These are phyloP conservation scores for Trisateles emortualis DNA, from an alignment of 2,888 invertebrate species.

Conservation along the genomic window DNA sequence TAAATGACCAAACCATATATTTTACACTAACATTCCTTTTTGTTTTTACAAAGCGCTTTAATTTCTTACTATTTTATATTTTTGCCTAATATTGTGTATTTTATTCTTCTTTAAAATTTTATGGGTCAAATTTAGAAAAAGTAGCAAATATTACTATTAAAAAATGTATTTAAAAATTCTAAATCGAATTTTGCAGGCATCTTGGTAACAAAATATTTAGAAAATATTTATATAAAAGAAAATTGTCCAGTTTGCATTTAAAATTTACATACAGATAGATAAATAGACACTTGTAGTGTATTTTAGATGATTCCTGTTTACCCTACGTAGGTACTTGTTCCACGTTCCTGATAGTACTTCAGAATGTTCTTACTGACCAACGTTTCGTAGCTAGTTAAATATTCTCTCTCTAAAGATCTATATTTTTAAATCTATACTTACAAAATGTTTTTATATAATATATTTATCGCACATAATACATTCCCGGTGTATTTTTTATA, in stretches of 20 bases:
- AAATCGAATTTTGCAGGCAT: neutral
- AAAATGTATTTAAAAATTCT: neutral
- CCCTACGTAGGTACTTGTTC: neutral
- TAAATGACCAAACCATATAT: constrained; percentile 2
- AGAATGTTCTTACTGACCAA: constrained; percentile 34
- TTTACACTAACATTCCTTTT: constrained; percentile 15
- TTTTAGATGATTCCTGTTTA: constrained; percentile 17
- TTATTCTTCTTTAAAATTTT: neutral
- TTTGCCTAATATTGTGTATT: neutral
- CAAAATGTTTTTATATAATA: constrained; percentile 42
- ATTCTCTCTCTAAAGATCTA: constrained; percentile 39
- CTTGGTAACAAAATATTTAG: neutral
- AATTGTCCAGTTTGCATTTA: constrained; percentile 28
- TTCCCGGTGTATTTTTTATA: constrained; percentile 67
- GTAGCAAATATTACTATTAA: neutral
- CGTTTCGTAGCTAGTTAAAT: constrained; percentile 23
- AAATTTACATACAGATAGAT: constrained; percentile 5
- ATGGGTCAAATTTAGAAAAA: neutral
- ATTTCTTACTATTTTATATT: constrained; percentile 10
- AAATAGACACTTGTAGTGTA: constrained; percentile 5
- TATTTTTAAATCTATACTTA: constrained; percentile 47
- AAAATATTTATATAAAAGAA: constrained; percentile 1
- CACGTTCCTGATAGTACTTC: constrained; percentile 13
- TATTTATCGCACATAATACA: constrained; percentile 58
- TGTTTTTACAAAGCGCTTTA: constrained; percentile 15